Evolutionary conservation across 2,113 vertebrate species (phyloP).

Genomic region (Syrmaticus mikado): DNA sequence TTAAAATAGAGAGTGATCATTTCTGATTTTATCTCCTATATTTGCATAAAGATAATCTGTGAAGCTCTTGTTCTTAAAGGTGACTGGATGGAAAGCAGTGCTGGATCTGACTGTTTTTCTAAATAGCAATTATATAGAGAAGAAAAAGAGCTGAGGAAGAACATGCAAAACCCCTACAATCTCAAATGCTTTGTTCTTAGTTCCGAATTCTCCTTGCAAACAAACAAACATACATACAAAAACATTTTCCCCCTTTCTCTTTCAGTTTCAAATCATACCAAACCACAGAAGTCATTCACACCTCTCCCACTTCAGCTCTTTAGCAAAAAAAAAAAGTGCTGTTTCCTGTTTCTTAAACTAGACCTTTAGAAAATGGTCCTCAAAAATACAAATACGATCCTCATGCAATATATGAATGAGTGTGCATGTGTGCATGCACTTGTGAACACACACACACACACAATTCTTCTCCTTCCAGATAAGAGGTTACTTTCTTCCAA

Average conservation of each 20-base stretch:
- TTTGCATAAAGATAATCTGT: background rate
- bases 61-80: background rate
- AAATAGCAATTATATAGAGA: background rate
- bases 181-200: background rate
- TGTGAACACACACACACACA: too few species aligned
- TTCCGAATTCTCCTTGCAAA: background rate
- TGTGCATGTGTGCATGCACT: background rate
- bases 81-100: background rate
- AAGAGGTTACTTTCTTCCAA: background rate
- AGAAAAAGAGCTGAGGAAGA: background rate
- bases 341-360: background rate
- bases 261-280: background rate
- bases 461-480: background rate
- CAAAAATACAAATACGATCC: background rate
- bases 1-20: background rate
- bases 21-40: background rate
- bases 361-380: background rate
- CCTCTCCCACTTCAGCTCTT: background rate
- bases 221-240: background rate
- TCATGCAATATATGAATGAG: background rate
- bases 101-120: background rate
- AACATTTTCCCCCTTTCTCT: background rate
- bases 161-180: background rate
- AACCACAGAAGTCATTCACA: background rate
- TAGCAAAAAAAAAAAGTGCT: background rate